phyloP scores from a whole-genome alignment of 2,113 vertebrate species.

The Balaenoptera acutorostrata region DNA sequence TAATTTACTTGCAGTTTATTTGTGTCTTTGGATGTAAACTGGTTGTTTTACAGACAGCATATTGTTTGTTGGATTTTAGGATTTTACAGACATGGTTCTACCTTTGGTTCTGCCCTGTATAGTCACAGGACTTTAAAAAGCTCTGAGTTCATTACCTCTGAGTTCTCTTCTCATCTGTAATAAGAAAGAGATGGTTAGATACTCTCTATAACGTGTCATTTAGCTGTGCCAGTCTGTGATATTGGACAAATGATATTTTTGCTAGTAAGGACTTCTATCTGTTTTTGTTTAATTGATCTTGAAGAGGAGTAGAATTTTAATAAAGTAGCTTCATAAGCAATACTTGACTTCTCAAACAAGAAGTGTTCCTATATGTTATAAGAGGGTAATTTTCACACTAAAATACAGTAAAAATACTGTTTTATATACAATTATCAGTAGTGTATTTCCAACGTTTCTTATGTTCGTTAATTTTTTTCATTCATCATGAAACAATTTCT shows the following conservation, averaged over 20 bases:
- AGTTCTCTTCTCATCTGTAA: background rate
- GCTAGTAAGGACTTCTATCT: background rate
- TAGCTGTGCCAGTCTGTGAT: background rate
- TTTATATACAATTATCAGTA: background rate
- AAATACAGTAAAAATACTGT: background rate
- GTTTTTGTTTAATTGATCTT: background rate
- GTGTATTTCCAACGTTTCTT: background rate
- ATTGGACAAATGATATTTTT: background rate
- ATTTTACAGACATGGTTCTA: background rate
- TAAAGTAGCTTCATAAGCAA: background rate
- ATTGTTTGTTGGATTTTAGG: background rate
- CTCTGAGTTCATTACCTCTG: background rate
- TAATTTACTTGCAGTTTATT: background rate
- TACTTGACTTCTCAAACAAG: background rate
- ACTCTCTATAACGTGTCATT: rapidly evolving
- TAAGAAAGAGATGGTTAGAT: background rate
- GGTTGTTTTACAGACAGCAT: background rate
- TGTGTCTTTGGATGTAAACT: background rate
- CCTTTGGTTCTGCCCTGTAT: background rate
- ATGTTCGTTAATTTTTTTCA: background rate
- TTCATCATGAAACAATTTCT: background rate
- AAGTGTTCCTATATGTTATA: background rate
- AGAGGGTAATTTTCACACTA: background rate
- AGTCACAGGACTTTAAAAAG: background rate
- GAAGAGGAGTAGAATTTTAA: background rate